Percentiles rank a stretch among this genome's conserved stretches.
phyloP scores from a whole-genome alignment of 2,113 vertebrate species.

The Xiphophorus couchianus region DNA sequence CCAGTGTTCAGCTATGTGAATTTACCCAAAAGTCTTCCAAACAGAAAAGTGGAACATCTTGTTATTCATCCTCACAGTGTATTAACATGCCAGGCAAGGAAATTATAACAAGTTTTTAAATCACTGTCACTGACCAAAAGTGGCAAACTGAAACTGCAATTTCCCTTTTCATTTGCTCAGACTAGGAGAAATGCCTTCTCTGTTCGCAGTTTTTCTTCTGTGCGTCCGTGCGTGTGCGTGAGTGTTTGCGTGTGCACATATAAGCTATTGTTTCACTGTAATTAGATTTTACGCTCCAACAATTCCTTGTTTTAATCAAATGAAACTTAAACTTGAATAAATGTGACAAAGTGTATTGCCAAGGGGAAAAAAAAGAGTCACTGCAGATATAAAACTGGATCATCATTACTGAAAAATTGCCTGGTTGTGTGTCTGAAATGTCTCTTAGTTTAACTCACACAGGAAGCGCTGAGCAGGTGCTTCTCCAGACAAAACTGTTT shows the following conservation, averaged over 20 bases:
- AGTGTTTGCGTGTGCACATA: constrained; percentile 15
- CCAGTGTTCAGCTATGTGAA: constrained; percentile 39
- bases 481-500: constrained; percentile 62
- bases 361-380: constrained; percentile 15
- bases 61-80: constrained; percentile 65
- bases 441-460: constrained; percentile 49
- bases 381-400: constrained; percentile 40
- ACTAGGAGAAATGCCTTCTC: constrained; percentile 49
- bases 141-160: constrained; percentile 54
- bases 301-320: constrained; percentile 63
- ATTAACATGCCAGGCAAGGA: constrained; percentile 73
- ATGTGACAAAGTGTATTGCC: constrained; percentile 47
- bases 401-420: constrained; percentile 57
- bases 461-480: constrained; percentile 29
- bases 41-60: constrained; percentile 50
- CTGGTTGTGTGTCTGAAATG: constrained; percentile 49
- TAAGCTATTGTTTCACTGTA: constrained; percentile 69
- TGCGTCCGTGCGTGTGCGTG: constrained; percentile 29
- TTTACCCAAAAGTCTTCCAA: constrained; percentile 61
- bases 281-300: constrained; percentile 59
- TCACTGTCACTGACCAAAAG: constrained; percentile 57
- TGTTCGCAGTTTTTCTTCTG: constrained; percentile 9
- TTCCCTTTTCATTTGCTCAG: constrained; percentile 63
- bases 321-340: constrained; percentile 44
- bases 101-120: constrained; percentile 75